A percentile compares a stretch with the other conserved stretches of the same genome.
Evolutionary conservation across 1,140 invertebrate genomes (phyloP).

Genomic region (Eriosoma lanigerum): DNA sequence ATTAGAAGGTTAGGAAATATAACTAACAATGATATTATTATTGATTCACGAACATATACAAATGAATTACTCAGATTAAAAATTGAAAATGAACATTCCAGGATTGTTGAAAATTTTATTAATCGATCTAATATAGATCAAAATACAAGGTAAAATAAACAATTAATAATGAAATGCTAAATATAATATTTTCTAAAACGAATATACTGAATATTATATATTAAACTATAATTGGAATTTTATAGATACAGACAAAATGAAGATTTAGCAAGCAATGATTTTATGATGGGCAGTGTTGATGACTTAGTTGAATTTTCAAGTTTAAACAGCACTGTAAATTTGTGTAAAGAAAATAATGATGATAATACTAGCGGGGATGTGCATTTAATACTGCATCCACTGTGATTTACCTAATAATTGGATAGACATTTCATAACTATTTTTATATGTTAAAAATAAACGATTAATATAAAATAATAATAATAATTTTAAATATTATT

Average conservation of each 20-base stretch:
- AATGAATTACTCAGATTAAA: not conserved
- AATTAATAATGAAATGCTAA: not conserved
- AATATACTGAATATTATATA: not conserved
- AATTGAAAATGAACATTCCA: not conserved
- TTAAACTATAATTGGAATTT: too few relatives aligned
- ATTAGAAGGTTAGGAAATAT: not conserved
- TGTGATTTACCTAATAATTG: not conserved
- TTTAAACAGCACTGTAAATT: not conserved
- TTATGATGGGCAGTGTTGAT: not conserved
- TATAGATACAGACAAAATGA: not conserved
- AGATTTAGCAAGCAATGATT: not conserved
- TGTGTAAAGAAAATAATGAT: slow-evolving; percentile 16
- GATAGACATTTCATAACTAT: not conserved
- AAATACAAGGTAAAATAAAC: not conserved
- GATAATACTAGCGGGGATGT: slow-evolving; percentile 23
- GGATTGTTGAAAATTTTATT: not conserved
- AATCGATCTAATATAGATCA: slow-evolving; percentile 1
- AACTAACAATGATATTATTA: not conserved
- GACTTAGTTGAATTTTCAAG: slow-evolving; percentile 3
- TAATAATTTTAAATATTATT: too few relatives aligned
- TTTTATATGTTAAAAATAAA: too few relatives aligned
- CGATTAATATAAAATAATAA: too few relatives aligned
- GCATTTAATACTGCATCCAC: slow-evolving; percentile 7
- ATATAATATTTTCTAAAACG: too few relatives aligned
- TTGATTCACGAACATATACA: not conserved